Evolutionary conservation across 2,888 invertebrate species (phyloP).

Genomic region (Leistus spinibarbis): DNA sequence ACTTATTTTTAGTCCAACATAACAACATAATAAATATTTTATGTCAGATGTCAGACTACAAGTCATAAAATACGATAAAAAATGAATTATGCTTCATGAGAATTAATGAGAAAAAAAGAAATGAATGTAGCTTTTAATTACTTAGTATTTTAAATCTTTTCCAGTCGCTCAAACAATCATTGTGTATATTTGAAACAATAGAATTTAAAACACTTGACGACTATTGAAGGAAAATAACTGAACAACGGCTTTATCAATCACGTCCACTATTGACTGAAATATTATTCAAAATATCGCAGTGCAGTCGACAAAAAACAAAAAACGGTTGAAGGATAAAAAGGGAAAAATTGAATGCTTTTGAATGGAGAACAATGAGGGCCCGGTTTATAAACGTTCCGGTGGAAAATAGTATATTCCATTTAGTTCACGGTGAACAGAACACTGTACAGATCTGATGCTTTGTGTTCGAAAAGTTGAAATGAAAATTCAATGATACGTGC

Average conservation of each 20-base stretch:
- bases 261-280: background rate
- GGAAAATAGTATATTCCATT: constrained; percentile 5
- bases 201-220: background rate
- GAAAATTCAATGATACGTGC: background rate
- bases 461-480: background rate
- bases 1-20: background rate
- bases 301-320: background rate
- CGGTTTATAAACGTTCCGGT: background rate
- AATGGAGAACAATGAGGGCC: background rate
- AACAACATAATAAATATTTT: background rate
- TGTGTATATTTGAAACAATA: background rate
- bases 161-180: too few relatives aligned
- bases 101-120: background rate
- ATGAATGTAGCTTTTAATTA: too few relatives aligned
- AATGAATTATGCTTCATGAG: background rate
- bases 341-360: background rate
- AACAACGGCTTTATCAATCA: too few relatives aligned
- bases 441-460: background rate
- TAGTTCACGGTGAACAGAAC: background rate
- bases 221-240: background rate
- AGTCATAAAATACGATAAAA: background rate
- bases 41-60: background rate
- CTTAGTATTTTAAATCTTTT: too few relatives aligned
- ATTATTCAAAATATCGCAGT: background rate
- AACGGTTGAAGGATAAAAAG: background rate